Evolutionary conservation across 2,797 vertebrate genomes (phyloP), one percentile per base, ranked within the genome.

Genomic region (Botia kubotai): DNA sequence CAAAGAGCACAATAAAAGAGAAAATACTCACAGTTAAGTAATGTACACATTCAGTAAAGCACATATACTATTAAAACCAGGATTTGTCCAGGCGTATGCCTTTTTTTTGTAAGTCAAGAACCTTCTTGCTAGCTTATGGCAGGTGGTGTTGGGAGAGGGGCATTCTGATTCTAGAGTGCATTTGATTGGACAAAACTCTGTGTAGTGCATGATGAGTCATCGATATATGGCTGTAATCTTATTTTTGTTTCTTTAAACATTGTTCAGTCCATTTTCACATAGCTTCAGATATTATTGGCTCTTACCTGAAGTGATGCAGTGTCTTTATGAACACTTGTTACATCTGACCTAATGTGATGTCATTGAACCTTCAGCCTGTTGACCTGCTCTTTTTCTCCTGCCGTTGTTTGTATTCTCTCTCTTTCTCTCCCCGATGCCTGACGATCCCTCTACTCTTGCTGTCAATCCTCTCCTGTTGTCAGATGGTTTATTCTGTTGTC

Each of bases 401-500:
- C 66, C 86, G 87, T 75, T 86, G 80, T 87, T 82, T 87, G 65
- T 75, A 55, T 72, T 79, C 23, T 82, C 23, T 82, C 63, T 77
- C 79, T 83, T 65, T 62, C 63, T 43, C 55, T 84, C 71, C 93
- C 90, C 92, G 92, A 62, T 92, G 92, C 93, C 94, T 97, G 94
- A 96, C 94, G 94, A 95, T 92, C 88, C 90, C 94, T 96, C 94
- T 92, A 90, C 95, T 97, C 94, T 96, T 96, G 96, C 93, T 96
- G 94, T 96, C 96, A 95, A 96, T 97, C 95, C 96, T 96, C 95
- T 95, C 96, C 95, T 96, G 95, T 97, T 96, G 95, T 98, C 97
- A 99, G 98, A 98, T 26, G 96, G 98, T 94, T 96, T 99, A 95
- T 99, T 99, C 97, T 99, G 98, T 98, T 99, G 97, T 97, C 97